A percentile compares a stretch with the other conserved stretches of the same genome.
Evolutionary conservation across 2,113 vertebrate genomes (phyloP).

Genomic region (Ciconia stormi): DNA sequence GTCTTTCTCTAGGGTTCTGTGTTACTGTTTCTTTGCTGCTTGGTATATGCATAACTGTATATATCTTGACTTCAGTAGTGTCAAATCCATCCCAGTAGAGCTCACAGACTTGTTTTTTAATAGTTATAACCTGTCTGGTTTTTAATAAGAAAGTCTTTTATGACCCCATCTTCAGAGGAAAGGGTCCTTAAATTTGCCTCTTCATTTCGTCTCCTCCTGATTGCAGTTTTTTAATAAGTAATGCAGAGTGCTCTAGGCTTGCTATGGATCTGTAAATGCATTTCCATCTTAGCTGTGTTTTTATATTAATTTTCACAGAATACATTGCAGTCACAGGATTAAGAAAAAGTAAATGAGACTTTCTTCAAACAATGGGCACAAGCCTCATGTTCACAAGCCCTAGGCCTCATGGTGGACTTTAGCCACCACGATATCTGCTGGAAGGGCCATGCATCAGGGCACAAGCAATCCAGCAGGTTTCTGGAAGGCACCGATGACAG

Average conservation of each 20-base stretch:
- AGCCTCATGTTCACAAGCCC: neutral
- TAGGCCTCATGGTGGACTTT: neutral
- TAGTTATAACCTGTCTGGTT: neutral
- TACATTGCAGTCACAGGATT: neutral
- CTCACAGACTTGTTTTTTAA: neutral
- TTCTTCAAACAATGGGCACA: neutral
- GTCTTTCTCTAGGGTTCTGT: neutral
- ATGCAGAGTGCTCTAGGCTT: neutral
- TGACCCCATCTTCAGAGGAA: neutral
- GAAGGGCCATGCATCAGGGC: neutral
- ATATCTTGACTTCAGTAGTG: neutral
- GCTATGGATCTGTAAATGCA: neutral
- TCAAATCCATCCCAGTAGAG: neutral
- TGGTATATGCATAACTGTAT: neutral
- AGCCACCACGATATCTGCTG: neutral
- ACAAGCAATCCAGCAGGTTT: neutral
- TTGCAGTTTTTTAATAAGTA: neutral
- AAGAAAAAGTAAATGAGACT: neutral
- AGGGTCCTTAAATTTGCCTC: constrained; percentile 1
- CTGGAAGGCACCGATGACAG: neutral
- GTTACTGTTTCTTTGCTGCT: neutral
- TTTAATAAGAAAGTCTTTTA: constrained; percentile 56
- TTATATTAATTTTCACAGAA: neutral
- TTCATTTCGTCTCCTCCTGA: neutral
- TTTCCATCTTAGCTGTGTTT: neutral